A percentile compares a stretch with the other conserved stretches of the same genome.
Evolutionary conservation across 2,888 invertebrate genomes (phyloP).

Genomic region (Eurytoma adleriae): DNA sequence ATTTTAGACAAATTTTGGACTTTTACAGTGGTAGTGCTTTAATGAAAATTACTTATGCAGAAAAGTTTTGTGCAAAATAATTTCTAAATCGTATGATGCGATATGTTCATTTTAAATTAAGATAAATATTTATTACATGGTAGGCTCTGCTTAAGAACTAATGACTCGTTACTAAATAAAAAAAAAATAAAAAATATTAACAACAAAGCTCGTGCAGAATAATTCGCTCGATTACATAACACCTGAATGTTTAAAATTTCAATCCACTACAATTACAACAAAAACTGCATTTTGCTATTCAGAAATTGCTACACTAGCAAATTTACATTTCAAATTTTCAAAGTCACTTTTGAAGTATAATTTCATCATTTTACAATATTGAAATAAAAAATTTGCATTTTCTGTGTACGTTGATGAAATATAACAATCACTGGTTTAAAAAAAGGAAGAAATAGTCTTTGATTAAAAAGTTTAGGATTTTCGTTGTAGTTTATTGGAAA

Average conservation of each 20-base stretch:
- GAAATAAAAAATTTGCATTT: background rate
- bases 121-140: conserved; percentile 14
- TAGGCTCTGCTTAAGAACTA: conserved; percentile 41
- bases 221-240: conserved; percentile 24
- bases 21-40: conserved; percentile 18
- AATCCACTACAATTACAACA: conserved; percentile 27
- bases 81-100: conserved; percentile 5
- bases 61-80: conserved; percentile 28
- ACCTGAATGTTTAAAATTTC: conserved; percentile 20
- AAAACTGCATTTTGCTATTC: conserved; percentile 11
- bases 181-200: conserved; percentile 30
- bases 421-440: too few species aligned
- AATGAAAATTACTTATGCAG: conserved; percentile 37
- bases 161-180: conserved; percentile 42
- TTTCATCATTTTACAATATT: background rate
- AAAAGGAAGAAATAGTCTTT: too few species aligned
- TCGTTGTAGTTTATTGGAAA: too few species aligned
- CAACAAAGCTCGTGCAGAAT: conserved; percentile 26
- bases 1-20: conserved; percentile 35
- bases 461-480: too few species aligned
- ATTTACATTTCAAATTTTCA: background rate
- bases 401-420: too few species aligned
- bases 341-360: background rate
- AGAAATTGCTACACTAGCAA: conserved; percentile 22
- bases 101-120: conserved; percentile 16